Conservation (phyloP, 1,140 invertebrate species). For the Pollicipes pollicipes region DNA sequence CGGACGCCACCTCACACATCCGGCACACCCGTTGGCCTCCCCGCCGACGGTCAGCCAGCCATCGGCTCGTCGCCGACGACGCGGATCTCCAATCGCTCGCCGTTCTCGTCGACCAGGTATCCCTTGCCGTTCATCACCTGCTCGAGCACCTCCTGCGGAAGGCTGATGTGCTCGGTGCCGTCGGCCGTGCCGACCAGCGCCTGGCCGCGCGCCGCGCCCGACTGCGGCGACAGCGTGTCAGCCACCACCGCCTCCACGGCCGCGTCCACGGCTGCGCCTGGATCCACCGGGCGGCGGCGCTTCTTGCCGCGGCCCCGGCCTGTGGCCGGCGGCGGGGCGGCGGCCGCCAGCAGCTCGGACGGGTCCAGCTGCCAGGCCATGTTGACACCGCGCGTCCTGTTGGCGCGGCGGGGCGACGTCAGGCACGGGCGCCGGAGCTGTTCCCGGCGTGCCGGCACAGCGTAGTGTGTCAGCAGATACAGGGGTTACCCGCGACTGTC, state of each 20-base stretch:
- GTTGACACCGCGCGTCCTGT: neutral
- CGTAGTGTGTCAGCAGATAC: no score
- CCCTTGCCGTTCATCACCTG: slow-evolving; percentile 5
- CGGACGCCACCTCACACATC: no score
- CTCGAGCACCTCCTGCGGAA: neutral
- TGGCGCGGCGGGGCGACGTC: no score
- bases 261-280: neutral
- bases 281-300: neutral
- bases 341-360: neutral
- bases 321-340: no score
- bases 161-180: neutral
- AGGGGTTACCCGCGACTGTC: no score
- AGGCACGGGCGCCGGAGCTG: no score
- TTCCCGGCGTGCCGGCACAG: no score
- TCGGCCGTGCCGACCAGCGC: neutral
- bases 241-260: neutral
- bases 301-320: neutral
- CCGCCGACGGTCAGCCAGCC: no score
- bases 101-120: slow-evolving; percentile 5
- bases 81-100: neutral
- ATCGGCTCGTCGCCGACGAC: neutral
- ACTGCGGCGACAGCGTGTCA: neutral
- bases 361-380: neutral
- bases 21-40: no score
- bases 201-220: neutral